Conservation (phyloP, 2,888 invertebrate genomes). For the Hypomecis atomaria region DNA sequence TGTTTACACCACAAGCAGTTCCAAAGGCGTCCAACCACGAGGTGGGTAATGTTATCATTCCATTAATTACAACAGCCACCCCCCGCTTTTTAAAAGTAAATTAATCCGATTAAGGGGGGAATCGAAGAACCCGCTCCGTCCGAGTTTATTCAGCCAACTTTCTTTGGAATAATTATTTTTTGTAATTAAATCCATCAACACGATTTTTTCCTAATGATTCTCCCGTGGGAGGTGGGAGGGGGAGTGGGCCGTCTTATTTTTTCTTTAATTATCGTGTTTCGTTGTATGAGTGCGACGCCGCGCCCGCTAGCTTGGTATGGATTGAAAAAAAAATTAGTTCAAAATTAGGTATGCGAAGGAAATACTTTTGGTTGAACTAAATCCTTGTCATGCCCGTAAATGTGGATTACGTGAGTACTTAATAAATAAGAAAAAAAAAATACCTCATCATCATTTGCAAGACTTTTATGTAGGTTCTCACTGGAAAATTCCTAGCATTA, state of each 20-base stretch:
- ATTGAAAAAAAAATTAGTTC: conserved; percentile 31
- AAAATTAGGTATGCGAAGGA: not conserved
- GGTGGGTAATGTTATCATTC: conserved; percentile 84
- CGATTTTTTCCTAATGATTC: conserved; percentile 85
- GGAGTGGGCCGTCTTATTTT: conserved; percentile 63
- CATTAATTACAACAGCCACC: conserved; percentile 83
- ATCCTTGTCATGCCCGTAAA: too few relatives aligned
- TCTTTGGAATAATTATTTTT: conserved; percentile 85
- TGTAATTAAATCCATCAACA: conserved; percentile 85
- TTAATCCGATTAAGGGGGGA: conserved; percentile 84
- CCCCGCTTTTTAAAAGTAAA: conserved; percentile 83
- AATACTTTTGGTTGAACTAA: too few relatives aligned
- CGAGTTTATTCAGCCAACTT: conserved; percentile 83
- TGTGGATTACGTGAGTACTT: too few relatives aligned
- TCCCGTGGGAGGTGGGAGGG: conserved; percentile 71
- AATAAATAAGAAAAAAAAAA: too few relatives aligned
- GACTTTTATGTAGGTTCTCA: too few relatives aligned
- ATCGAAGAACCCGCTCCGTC: conserved; percentile 83
- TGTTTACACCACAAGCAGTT: conserved; percentile 55
- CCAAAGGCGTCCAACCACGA: conserved; percentile 73
- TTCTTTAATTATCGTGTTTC: conserved; percentile 63
- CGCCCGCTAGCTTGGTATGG: conserved; percentile 48
- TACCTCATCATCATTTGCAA: too few relatives aligned
- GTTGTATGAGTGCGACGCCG: conserved; percentile 45
- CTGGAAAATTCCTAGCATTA: too few relatives aligned